Percentiles rank a stretch among this genome's conserved stretches.
phyloP scores from a whole-genome alignment of 2,113 vertebrate genomes.

The Festucalex cinctus region DNA sequence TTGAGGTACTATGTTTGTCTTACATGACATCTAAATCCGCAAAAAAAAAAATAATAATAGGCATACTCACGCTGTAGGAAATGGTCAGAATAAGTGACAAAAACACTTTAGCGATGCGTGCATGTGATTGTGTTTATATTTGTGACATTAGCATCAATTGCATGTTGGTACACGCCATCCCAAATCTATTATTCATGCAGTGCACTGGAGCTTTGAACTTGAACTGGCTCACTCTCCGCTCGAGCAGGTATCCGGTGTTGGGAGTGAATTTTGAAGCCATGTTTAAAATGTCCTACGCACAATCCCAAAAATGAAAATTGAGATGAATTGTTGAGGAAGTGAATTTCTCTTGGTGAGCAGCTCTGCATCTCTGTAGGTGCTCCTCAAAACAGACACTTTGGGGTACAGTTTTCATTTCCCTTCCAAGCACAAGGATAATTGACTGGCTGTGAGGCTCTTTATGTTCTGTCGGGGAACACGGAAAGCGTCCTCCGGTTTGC shows the following conservation, averaged over 20 bases:
- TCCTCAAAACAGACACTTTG: constrained; percentile 19
- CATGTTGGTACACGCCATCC: not conserved
- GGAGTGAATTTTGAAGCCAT: not conserved
- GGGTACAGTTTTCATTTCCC: constrained; percentile 22
- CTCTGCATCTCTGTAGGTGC: not conserved
- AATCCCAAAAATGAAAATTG: too few species aligned
- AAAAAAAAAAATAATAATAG: too few species aligned
- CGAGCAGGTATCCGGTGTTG: not conserved
- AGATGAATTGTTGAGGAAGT: too few species aligned
- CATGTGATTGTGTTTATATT: not conserved
- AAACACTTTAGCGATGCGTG: not conserved
- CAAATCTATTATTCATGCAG: not conserved
- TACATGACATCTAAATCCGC: too few species aligned
- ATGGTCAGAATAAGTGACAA: not conserved
- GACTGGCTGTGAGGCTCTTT: constrained; percentile 18
- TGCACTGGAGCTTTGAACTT: constrained; percentile 8
- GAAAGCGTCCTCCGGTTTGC: constrained; percentile 26
- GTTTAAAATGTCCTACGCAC: not conserved
- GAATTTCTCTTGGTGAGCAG: too few species aligned
- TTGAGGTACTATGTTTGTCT: too few species aligned
- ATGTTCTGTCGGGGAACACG: constrained; percentile 22
- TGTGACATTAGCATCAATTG: not conserved
- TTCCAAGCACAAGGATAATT: constrained; percentile 31
- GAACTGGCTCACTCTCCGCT: not conserved
- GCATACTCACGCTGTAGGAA: not conserved